Base-by-base conservation (phyloP, 1,140 invertebrate species). In the Penaeus chinensis region DNA sequence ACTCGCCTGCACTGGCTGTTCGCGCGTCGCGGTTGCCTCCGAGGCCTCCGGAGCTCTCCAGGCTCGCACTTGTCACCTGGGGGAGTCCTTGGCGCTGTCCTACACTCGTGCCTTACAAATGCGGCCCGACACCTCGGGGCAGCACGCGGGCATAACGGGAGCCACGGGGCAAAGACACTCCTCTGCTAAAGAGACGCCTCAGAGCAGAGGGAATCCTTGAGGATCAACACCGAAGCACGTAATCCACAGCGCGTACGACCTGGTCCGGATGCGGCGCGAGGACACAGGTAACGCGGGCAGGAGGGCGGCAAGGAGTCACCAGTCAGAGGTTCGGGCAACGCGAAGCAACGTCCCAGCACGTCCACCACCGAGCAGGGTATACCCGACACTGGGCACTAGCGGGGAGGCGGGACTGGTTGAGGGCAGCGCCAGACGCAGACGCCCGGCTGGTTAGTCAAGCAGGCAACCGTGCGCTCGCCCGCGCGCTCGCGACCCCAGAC, bases 351-450 rank as follows among this genome's bases (percentile, higher is more conserved):
- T 32, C 63, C 60, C 42, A n/a, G 37, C 63, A 82, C 63, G 27
- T 82, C 81, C 63, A 82, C 27, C 80, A 82, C 81, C 65, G 81
- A 69, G 27, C 80, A 82, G 37, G 81, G 65, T 65, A 82, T 82
- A 82, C 81, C 81, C 65, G 80, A 82, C 80, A 82, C 81, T 82
- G 63, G 63, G 27, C 42, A 74, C 27, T 19, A 16, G 37, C 81
- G 47, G 65, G 61, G 24, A 24, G 62, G 32, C 24, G 24, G 60
- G 22, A 22, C 62, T 47, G 37, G 24, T 37, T n/a, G 65, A 82
- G 27, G 22, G n/a, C 37, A 65, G 65, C 81, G 42, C 27, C 62
- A 82, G 65, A 32, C 20, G 10, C 61, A 24, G 61, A 42, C 63
- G 13, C 20, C 7, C 62, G 47, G 61, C 37, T 42, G 66, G 42